Evolutionary conservation across 2,113 vertebrate species (phyloP).

Genomic region (Paralichthys olivaceus): DNA sequence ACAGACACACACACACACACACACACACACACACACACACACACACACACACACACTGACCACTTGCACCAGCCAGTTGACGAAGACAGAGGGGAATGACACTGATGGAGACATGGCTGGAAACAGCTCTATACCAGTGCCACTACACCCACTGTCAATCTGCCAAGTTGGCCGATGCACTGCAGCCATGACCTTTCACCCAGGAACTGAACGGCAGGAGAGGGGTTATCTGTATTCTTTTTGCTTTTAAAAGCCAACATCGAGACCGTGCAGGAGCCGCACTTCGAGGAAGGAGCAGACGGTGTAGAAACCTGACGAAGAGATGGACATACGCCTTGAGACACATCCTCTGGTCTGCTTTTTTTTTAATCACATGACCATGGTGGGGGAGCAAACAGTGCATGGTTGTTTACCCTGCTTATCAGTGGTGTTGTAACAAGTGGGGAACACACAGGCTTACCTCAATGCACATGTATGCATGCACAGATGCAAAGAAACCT

Average conservation of each 20-base stretch:
- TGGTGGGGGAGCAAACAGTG: constrained; percentile 68
- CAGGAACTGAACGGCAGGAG: constrained; percentile 51
- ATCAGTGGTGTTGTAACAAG: constrained; percentile 80
- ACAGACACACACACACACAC: constrained; percentile 6
- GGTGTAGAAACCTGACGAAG: constrained; percentile 15
- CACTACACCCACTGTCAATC: constrained; percentile 70
- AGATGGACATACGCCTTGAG: constrained; percentile 19
- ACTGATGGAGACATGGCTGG: constrained; percentile 43
- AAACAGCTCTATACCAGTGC: constrained; percentile 52
- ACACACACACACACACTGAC: not conserved
- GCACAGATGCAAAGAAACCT: constrained; percentile 40
- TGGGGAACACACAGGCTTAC: constrained; percentile 69
- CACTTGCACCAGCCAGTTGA: constrained; percentile 9
- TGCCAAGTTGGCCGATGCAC: constrained; percentile 68
- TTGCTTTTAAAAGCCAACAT: constrained; percentile 43
- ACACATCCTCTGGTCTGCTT: constrained; percentile 31
- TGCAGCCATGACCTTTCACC: constrained; percentile 75
- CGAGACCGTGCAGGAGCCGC: constrained; percentile 35
- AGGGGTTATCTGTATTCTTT: constrained; percentile 66
- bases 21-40: constrained; percentile 3
- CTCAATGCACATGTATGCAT: constrained; percentile 30
- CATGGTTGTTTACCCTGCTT: constrained; percentile 76
- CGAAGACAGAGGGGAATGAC: constrained; percentile 23
- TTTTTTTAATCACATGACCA: constrained; percentile 66
- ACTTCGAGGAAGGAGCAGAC: constrained; percentile 15